A percentile compares a stretch with the other conserved stretches of the same genome.
phyloP scores from a whole-genome alignment of 2,888 invertebrate genomes.

The Ditula angustiorana region DNA sequence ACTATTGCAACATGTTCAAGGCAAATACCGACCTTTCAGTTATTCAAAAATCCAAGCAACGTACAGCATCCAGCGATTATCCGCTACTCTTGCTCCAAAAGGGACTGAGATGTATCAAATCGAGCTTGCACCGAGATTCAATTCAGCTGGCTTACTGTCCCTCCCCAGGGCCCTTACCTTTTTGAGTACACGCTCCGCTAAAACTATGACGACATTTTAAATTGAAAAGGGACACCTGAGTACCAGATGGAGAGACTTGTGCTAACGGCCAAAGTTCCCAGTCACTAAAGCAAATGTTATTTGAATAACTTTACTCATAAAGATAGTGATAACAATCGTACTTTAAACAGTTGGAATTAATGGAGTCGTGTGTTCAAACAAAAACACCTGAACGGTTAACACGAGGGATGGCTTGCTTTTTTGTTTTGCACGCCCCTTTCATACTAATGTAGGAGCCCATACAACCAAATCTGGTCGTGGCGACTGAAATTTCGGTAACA shows the following conservation, averaged over 20 bases:
- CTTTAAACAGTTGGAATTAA: constrained; percentile 1
- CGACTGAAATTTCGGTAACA: too few relatives aligned
- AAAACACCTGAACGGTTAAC: background rate
- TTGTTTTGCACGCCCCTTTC: too few relatives aligned
- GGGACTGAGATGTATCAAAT: constrained; percentile 27
- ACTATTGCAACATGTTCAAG: too few relatives aligned
- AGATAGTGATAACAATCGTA: constrained; percentile 29
- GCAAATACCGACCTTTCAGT: too few relatives aligned
- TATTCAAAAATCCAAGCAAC: background rate
- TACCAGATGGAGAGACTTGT: background rate
- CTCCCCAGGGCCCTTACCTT: constrained; percentile 26
- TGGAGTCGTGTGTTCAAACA: constrained; percentile 4
- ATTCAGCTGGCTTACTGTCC: constrained; percentile 25
- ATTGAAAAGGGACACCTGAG: constrained; percentile 39
- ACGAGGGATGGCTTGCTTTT: too few relatives aligned
- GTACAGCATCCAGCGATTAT: constrained; percentile 9
- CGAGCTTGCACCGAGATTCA: constrained; percentile 25
- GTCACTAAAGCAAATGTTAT: constrained; percentile 18
- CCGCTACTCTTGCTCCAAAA: constrained; percentile 29
- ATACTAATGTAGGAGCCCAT: too few relatives aligned
- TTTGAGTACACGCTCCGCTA: constrained; percentile 19
- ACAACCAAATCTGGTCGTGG: too few relatives aligned
- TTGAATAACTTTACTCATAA: constrained; percentile 31
- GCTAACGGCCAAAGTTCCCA: constrained; percentile 28
- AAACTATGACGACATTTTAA: constrained; percentile 35